Base-by-base conservation (phyloP, 2,888 invertebrate genomes). In the Cryptophagus acutangulus region DNA sequence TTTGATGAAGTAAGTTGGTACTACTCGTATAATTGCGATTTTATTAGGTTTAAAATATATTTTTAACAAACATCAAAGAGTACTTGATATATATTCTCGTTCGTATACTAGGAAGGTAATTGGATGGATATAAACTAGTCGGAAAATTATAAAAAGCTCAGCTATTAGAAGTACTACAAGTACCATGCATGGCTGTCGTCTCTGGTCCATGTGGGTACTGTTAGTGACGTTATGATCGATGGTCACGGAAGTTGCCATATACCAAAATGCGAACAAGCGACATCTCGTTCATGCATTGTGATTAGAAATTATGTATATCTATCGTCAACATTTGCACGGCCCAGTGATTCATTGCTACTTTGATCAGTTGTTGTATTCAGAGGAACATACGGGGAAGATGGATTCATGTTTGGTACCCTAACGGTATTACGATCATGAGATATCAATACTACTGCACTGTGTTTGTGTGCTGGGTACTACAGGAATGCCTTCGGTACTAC, bases 401-500 rank as follows among this genome's bases (percentile, higher is more conserved):
- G 55, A 59, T 59, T 57, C 55, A 48, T 52, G 57, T 56, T 48
- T 47, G 54, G 43, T 54, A 51, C 44, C 41, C 39, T 59, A 59
- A 60, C 60, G 59, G 60, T 57, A 59, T 55, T 52, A 46, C 45
- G 57, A 57, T 60, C 58, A 54, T 48, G 54, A 57, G 54, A 59
- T 58, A 59, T 58, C 58, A 55, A 57, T 58, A 57, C 51, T 54
- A 50, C 48, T 45, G 49, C 51, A 36, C 40, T 45, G 39, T 48
- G 50, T 48, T 9, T 43, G 41, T 41, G 40, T 42, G 51, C 54
- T 53, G 55, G 52, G 51, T 52, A 54, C 43, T 41, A 28, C 37
- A 38, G 48, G 54, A 52, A 55, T 57, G 55, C 46, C 41, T 43
- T 33, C 45, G 6, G 36, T 48, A 51, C 49, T 50, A 45, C 47